Conservation (phyloP, 2,888 invertebrate species). For the Cephus rjabovi region DNA sequence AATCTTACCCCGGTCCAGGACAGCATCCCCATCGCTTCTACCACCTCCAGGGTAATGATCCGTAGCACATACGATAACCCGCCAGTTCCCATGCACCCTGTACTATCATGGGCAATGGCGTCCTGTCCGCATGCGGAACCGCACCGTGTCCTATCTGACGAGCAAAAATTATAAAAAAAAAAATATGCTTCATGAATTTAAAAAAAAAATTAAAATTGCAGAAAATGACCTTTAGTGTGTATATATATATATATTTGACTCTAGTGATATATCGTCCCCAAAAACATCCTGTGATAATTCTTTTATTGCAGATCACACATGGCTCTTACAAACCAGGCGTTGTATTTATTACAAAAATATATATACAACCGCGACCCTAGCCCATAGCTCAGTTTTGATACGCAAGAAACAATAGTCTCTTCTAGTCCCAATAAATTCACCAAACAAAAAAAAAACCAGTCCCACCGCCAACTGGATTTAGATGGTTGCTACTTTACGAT, state of each 20-base stretch:
- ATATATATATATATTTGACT: background rate
- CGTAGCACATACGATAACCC: constrained; percentile 64
- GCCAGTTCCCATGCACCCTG: constrained; percentile 16
- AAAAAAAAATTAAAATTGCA: background rate
- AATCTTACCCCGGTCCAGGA: constrained; percentile 52
- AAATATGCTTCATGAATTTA: background rate
- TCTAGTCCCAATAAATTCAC: constrained; percentile 2
- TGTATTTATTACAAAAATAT: background rate
- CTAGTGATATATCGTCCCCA: background rate
- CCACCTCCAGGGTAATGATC: constrained; percentile 63
- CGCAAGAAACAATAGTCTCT: constrained; percentile 34
- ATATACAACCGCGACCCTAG: background rate
- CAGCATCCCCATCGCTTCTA: constrained; percentile 8
- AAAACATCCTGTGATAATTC: background rate
- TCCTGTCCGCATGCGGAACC: constrained; percentile 4
- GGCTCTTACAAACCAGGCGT: background rate
- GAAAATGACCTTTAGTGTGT: no score
- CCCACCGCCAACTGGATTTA: constrained; percentile 28
- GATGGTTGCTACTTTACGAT: constrained; percentile 16
- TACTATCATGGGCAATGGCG: constrained; percentile 1
- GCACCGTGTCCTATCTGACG: background rate
- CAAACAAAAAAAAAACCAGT: constrained; percentile 31
- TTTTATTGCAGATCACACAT: background rate
- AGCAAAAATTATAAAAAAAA: background rate
- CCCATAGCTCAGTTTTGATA: background rate